A percentile compares a stretch with the other conserved stretches of the same genome.
phyloP scores from a whole-genome alignment of 2,797 vertebrate genomes.

The Falco cherrug region DNA sequence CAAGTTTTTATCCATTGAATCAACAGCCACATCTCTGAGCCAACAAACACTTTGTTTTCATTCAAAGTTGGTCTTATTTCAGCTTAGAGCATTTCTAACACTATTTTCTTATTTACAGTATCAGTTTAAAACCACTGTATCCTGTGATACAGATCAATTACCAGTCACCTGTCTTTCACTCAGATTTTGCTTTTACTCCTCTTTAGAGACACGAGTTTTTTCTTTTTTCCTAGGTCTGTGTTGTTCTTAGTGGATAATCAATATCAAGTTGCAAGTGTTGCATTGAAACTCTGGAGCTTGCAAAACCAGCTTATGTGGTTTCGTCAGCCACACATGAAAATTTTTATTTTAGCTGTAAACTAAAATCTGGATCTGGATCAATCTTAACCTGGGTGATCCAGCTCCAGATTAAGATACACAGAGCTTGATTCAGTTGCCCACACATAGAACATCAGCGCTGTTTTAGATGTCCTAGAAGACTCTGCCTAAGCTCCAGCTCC shows the following conservation, averaged over 20 bases:
- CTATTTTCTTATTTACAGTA: background rate
- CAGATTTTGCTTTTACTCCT: background rate
- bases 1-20: constrained; percentile 6
- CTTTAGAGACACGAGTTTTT: background rate
- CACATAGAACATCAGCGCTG: background rate
- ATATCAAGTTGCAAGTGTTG: background rate
- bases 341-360: background rate
- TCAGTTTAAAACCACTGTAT: background rate
- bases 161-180: background rate
- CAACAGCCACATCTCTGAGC: background rate
- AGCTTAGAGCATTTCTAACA: background rate
- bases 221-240: background rate
- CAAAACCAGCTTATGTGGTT: background rate
- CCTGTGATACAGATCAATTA: background rate
- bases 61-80: background rate
- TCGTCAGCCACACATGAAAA: background rate
- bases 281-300: background rate
- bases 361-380: too few relatives aligned
- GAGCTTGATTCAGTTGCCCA: background rate
- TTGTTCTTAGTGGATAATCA: background rate
- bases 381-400: background rate
- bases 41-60: background rate
- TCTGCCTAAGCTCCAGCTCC: background rate
- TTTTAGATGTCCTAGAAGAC: background rate
- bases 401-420: background rate